These are phyloP conservation scores for Triplophysa bombifrons DNA, from an alignment of 2,797 vertebrate genomes.

Conservation along the genomic window DNA sequence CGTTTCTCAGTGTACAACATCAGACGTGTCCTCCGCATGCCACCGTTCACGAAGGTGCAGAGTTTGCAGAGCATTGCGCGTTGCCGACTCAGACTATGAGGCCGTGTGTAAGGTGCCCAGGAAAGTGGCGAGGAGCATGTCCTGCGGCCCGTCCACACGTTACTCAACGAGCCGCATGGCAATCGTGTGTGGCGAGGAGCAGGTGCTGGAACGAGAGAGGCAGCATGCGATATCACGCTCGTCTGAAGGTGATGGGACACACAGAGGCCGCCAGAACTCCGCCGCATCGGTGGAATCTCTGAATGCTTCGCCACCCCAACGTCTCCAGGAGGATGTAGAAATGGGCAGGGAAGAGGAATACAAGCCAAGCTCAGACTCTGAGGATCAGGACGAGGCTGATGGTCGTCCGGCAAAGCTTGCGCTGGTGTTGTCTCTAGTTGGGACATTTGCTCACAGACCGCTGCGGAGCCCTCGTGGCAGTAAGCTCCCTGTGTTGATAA, in stretches of 20 bases:
- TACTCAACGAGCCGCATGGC: slow-evolving; percentile 66
- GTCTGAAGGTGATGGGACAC: slow-evolving; percentile 67
- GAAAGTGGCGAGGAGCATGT: slow-evolving; percentile 81
- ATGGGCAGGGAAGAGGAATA: slow-evolving; percentile 71
- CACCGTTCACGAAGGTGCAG: slow-evolving; percentile 81
- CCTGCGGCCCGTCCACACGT: slow-evolving; percentile 79
- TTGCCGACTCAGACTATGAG: slow-evolving; percentile 91
- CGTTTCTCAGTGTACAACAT: slow-evolving; percentile 58
- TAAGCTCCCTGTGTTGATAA: slow-evolving; percentile 84
- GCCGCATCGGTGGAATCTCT: slow-evolving; percentile 84
- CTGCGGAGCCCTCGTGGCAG: slow-evolving; percentile 83
- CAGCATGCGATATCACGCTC: slow-evolving; percentile 56
- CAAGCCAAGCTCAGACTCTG: slow-evolving; percentile 62
- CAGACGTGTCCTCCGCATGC: slow-evolving; percentile 62
- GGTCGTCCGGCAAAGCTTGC: slow-evolving; percentile 61
- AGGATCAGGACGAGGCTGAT: slow-evolving; percentile 70
- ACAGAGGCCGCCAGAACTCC: slow-evolving; percentile 71
- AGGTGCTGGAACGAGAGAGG: slow-evolving; percentile 66
- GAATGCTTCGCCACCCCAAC: slow-evolving; percentile 64
- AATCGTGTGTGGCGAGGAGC: slow-evolving; percentile 72
- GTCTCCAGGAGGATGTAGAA: slow-evolving; percentile 52
- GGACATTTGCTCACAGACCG: slow-evolving; percentile 82
- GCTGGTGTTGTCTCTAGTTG: slow-evolving; percentile 77
- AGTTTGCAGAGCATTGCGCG: slow-evolving; percentile 83
- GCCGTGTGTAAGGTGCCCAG: slow-evolving; percentile 91